Conservation (phyloP, 2,113 vertebrate genomes). For the Callopanchax toddi region DNA sequence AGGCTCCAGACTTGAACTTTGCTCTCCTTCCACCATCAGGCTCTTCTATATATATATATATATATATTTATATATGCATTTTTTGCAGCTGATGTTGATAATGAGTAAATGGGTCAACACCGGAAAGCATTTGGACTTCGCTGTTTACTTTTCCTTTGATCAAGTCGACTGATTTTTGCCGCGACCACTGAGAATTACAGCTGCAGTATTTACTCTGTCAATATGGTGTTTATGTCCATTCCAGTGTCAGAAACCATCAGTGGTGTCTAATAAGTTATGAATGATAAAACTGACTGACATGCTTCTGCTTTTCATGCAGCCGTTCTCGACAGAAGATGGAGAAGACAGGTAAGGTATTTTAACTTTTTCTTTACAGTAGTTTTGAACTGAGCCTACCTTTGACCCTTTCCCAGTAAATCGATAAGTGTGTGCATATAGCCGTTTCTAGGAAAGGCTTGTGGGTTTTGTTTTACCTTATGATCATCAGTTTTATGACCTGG, state of each 20-base stretch:
- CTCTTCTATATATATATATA: not conserved
- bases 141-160: conserved; percentile 39
- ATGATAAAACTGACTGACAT: not conserved
- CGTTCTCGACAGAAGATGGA: conserved; percentile 87
- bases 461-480: conserved; percentile 39
- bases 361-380: conserved; percentile 15
- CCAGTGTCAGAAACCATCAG: not conserved
- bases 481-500: not conserved
- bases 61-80: too few relatives aligned
- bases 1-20: conserved; percentile 6
- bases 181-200: not conserved
- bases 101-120: conserved; percentile 29
- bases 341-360: conserved; percentile 90
- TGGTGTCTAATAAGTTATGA: not conserved
- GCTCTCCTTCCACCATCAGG: not conserved
- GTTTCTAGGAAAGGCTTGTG: conserved; percentile 40
- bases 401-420: conserved; percentile 31
- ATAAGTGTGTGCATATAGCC: not conserved
- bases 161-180: conserved; percentile 12
- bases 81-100: conserved; percentile 8
- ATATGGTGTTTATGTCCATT: not conserved
- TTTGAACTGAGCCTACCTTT: conserved; percentile 33
- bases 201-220: conserved; percentile 6
- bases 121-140: conserved; percentile 16
- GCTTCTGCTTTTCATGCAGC: conserved; percentile 59